phyloP scores from a whole-genome alignment of 2,113 vertebrate genomes.

The Platanista minor region DNA sequence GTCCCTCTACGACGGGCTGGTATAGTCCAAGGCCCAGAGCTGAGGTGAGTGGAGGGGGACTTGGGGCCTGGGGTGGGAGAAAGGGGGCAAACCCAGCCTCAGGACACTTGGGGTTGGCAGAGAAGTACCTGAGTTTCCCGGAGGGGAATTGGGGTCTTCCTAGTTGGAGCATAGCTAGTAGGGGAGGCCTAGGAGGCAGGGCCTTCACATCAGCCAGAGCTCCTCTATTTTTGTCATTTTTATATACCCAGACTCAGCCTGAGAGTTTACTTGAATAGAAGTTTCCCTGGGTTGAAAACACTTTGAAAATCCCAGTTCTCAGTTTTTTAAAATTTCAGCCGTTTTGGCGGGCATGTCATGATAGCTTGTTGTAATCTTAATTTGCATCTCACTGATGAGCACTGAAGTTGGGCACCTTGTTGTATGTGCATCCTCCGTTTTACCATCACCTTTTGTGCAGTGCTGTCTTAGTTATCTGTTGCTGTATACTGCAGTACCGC shows the following conservation, averaged over 20 bases:
- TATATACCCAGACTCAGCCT: background rate
- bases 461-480: background rate
- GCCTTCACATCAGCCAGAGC: background rate
- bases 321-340: background rate
- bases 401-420: background rate
- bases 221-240: background rate
- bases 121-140: background rate
- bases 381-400: background rate
- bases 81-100: background rate
- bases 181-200: background rate
- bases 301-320: background rate
- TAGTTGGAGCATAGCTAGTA: accelerated
- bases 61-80: background rate
- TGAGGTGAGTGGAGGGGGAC: conserved; percentile 81
- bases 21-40: conserved; percentile 84
- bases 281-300: background rate
- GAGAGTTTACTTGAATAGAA: background rate
- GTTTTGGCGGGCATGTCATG: background rate
- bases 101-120: accelerated
- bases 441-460: background rate
- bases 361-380: background rate
- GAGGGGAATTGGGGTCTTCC: background rate
- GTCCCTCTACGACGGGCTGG: conserved; percentile 97
- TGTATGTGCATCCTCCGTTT: accelerated
- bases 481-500: accelerated